These are phyloP conservation scores for Argyresthia albistria DNA, from an alignment of 2,888 invertebrate species.

Conservation along the genomic window DNA sequence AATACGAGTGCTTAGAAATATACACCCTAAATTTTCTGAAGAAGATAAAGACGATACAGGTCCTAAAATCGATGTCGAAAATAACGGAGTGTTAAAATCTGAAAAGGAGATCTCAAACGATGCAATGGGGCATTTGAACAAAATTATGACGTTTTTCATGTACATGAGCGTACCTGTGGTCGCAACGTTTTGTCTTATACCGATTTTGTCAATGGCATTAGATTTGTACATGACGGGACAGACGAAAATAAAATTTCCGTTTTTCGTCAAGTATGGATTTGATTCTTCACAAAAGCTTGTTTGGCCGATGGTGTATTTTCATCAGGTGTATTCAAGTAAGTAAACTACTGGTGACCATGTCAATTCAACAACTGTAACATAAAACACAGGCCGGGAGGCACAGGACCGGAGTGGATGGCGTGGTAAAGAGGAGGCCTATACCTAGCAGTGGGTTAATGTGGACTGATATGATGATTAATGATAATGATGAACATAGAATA, in stretches of 20 bases:
- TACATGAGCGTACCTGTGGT: slow-evolving; percentile 20
- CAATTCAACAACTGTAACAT: background rate
- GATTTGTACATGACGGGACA: slow-evolving; percentile 24
- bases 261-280: slow-evolving; percentile 33
- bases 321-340: slow-evolving; percentile 43
- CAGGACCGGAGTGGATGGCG: too few relatives aligned
- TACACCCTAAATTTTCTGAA: slow-evolving; percentile 22
- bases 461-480: too few relatives aligned
- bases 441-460: too few relatives aligned
- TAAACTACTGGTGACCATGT: too few relatives aligned
- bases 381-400: too few relatives aligned
- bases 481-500: too few relatives aligned
- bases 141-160: slow-evolving; percentile 20
- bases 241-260: slow-evolving; percentile 30
- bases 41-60: background rate
- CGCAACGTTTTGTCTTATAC: slow-evolving; percentile 26
- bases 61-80: background rate
- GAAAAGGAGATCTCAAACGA: background rate
- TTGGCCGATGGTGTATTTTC: slow-evolving; percentile 35
- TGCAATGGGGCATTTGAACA: slow-evolving; percentile 15
- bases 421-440: too few relatives aligned
- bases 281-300: slow-evolving; percentile 23
- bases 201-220: slow-evolving; percentile 27
- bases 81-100: background rate
- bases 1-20: slow-evolving; percentile 25